Conservation (phyloP, 2,797 vertebrate genomes). For the Sebastes baramenuke region DNA sequence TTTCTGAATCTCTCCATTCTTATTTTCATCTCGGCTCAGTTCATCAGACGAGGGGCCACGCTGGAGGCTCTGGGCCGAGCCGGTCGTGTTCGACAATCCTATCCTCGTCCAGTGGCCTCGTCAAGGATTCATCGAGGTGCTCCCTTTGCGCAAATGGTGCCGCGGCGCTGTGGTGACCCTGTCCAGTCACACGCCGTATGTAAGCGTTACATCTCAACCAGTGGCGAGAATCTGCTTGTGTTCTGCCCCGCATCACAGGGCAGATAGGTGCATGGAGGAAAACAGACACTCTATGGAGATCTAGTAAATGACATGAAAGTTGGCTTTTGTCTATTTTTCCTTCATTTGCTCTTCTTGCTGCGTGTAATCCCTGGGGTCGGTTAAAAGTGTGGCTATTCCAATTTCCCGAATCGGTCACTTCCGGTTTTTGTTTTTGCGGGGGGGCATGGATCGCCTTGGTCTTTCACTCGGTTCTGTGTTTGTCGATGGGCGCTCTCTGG, state of each 20-base stretch:
- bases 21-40: constrained; percentile 18
- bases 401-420: constrained; percentile 44
- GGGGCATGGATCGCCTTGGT: constrained; percentile 49
- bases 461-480: constrained; percentile 56
- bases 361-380: constrained; percentile 49
- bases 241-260: constrained; percentile 39
- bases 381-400: constrained; percentile 34
- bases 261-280: constrained; percentile 38
- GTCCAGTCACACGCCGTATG: constrained; percentile 10
- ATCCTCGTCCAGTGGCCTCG: neutral
- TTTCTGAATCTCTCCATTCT: neutral
- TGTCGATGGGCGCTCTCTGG: constrained; percentile 70
- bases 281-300: constrained; percentile 61
- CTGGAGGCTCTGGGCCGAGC: neutral
- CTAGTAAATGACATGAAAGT: constrained; percentile 61
- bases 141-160: constrained; percentile 21
- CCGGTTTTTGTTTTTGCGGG: constrained; percentile 47
- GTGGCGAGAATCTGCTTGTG: constrained; percentile 38
- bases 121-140: constrained; percentile 9
- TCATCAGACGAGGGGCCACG: constrained; percentile 18
- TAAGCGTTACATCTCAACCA: constrained; percentile 31
- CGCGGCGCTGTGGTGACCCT: neutral
- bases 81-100: neutral
- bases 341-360: constrained; percentile 45
- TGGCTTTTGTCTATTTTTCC: constrained; percentile 49